phyloP scores from a whole-genome alignment of 2,113 vertebrate genomes.

The Todiramphus saurophagus region DNA sequence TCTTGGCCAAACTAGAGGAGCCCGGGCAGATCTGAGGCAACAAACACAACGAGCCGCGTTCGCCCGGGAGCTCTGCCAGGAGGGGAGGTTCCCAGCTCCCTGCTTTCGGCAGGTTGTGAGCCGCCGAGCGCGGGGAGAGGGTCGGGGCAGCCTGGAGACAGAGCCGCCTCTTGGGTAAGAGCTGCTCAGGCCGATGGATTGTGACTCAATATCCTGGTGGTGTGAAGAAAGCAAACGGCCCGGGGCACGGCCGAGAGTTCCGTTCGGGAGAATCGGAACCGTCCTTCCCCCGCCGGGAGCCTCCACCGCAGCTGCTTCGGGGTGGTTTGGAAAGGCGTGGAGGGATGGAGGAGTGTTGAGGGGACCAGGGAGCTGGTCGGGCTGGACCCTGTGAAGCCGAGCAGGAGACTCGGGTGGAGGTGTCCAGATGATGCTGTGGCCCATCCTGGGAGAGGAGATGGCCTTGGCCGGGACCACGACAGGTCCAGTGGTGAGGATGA shows the following conservation, averaged over 20 bases:
- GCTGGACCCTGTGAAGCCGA: not conserved
- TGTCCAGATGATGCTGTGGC: not conserved
- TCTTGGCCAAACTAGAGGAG: not conserved
- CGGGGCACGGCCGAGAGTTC: fast-evolving
- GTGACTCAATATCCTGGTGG: not conserved
- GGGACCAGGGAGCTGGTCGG: not conserved
- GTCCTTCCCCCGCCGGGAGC: not conserved
- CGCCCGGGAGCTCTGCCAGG: not conserved
- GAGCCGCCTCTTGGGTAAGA: not conserved
- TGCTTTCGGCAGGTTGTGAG: not conserved
- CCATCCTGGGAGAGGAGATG: not conserved
- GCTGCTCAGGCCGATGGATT: not conserved
- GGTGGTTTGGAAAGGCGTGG: not conserved
- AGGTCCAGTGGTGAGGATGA: not conserved
- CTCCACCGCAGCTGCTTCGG: not conserved
- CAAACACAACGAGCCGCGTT: not conserved
- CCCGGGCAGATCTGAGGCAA: not conserved
- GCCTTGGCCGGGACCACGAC: not conserved
- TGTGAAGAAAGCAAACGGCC: not conserved
- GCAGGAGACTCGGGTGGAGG: not conserved
- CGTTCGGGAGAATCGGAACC: not conserved
- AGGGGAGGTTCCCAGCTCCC: not conserved
- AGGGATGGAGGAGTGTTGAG: not conserved
- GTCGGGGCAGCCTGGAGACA: not conserved
- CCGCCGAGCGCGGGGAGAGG: not conserved